Evolutionary conservation across 2,797 vertebrate species (phyloP).

Genomic region (Sebastes vulpes): DNA sequence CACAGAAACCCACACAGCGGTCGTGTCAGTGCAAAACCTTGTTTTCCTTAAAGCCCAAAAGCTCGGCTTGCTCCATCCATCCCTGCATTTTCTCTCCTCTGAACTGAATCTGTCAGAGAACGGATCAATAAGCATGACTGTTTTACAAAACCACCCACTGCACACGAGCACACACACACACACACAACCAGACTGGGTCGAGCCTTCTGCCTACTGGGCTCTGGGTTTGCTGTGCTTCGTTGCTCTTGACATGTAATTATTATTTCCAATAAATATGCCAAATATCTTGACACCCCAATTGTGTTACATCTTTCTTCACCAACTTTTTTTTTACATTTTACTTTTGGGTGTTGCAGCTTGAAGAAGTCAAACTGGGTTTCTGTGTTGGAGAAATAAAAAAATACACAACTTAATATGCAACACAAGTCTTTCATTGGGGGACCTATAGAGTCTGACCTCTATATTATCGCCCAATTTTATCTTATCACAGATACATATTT

Average conservation of each 20-base stretch:
- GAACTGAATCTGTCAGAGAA: constrained; percentile 54
- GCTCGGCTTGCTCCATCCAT: constrained; percentile 15
- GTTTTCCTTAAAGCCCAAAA: constrained; percentile 13
- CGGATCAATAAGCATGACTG: constrained; percentile 44
- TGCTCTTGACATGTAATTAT: background rate
- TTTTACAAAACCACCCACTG: constrained; percentile 42
- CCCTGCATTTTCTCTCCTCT: constrained; percentile 32
- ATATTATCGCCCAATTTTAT: background rate
- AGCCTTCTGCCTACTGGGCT: constrained; percentile 9
- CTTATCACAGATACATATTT: background rate
- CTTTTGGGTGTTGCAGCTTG: background rate
- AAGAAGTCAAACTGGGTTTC: background rate
- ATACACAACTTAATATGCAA: background rate
- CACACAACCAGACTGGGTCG: background rate
- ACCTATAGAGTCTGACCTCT: background rate
- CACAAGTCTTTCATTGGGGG: background rate
- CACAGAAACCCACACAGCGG: constrained; percentile 50
- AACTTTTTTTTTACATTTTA: background rate
- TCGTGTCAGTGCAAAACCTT: constrained; percentile 21
- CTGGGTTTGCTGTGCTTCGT: constrained; percentile 3
- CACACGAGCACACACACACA: background rate
- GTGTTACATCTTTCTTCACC: background rate
- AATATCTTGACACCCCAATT: background rate
- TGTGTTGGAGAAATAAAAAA: background rate
- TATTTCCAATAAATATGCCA: background rate